Evolutionary conservation across 2,888 invertebrate genomes (phyloP).

Genomic region (Esperia sulphurella): DNA sequence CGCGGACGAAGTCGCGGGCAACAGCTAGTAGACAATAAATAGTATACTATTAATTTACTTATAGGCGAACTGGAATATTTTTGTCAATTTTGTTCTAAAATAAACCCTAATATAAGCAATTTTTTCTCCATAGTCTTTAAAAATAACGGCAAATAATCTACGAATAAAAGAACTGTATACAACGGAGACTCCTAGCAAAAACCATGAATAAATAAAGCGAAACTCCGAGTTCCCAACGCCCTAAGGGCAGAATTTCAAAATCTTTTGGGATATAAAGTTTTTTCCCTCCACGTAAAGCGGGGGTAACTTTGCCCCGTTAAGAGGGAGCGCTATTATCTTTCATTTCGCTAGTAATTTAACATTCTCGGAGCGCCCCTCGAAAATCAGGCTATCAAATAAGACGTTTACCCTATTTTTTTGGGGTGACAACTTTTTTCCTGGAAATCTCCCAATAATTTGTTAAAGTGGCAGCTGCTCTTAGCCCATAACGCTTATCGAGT

Average conservation of each 20-base stretch:
- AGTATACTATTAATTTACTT: too few species aligned
- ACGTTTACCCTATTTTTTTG: slow-evolving; percentile 53
- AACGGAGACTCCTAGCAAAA: slow-evolving; percentile 28
- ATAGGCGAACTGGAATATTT: too few species aligned
- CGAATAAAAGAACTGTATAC: slow-evolving; percentile 6
- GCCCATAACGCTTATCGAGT: slow-evolving; percentile 72
- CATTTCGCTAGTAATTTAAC: slow-evolving; percentile 77
- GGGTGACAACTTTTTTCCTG: slow-evolving; percentile 72
- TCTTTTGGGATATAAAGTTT: slow-evolving; percentile 68
- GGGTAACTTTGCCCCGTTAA: slow-evolving; percentile 56
- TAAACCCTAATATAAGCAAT: background rate
- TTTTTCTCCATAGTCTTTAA: background rate
- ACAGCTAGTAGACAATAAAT: too few species aligned
- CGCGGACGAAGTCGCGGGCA: too few species aligned
- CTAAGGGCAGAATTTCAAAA: slow-evolving; percentile 59
- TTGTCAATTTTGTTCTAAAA: background rate
- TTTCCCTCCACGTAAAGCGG: slow-evolving; percentile 52
- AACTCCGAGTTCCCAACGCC: slow-evolving; percentile 44
- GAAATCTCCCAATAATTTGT: slow-evolving; percentile 75
- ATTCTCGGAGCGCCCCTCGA: slow-evolving; percentile 65
- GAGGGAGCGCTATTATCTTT: slow-evolving; percentile 74
- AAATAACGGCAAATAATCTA: slow-evolving; percentile 8
- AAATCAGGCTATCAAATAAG: slow-evolving; percentile 76
- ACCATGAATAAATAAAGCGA: slow-evolving; percentile 72
- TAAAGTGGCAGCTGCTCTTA: slow-evolving; percentile 76